phyloP scores from a whole-genome alignment of 2,113 vertebrate species.

The Meleagris gallopavo region DNA sequence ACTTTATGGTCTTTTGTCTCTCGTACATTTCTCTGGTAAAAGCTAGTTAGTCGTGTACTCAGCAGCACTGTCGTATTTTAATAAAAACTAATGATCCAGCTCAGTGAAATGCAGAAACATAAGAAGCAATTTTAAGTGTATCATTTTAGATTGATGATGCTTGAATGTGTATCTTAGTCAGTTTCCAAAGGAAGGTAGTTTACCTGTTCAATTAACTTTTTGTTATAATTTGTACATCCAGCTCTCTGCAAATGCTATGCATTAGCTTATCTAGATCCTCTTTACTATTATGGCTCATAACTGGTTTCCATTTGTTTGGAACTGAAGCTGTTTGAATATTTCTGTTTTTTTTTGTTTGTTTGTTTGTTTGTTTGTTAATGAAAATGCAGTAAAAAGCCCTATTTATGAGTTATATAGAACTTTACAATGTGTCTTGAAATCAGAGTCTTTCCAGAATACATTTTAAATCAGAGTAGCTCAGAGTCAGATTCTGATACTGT shows the following conservation, averaged over 20 bases:
- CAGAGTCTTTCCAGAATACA: neutral
- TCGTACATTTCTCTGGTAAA: neutral
- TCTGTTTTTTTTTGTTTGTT: neutral
- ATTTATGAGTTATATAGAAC: neutral
- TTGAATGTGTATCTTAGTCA: constrained; percentile 18
- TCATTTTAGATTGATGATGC: constrained; percentile 21
- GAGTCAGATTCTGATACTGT: neutral
- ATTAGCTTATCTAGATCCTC: neutral
- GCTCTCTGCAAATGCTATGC: neutral
- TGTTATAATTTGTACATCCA: neutral
- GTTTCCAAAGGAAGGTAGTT: neutral
- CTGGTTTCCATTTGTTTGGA: neutral
- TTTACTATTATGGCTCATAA: neutral
- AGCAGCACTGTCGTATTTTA: constrained; percentile 31
- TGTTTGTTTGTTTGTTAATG: neutral
- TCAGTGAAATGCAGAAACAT: neutral
- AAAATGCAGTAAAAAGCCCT: neutral
- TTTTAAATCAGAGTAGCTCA: neutral
- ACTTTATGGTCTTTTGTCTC: neutral
- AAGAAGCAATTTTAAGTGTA: neutral
- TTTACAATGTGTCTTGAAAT: neutral
- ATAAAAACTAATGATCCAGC: constrained; percentile 55
- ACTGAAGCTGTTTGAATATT: neutral
- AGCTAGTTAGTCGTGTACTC: neutral
- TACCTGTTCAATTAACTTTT: neutral